A percentile compares a stretch with the other conserved stretches of the same genome.
Evolutionary conservation across 2,113 vertebrate genomes (phyloP).

Genomic region (Chionodraco myersi): DNA sequence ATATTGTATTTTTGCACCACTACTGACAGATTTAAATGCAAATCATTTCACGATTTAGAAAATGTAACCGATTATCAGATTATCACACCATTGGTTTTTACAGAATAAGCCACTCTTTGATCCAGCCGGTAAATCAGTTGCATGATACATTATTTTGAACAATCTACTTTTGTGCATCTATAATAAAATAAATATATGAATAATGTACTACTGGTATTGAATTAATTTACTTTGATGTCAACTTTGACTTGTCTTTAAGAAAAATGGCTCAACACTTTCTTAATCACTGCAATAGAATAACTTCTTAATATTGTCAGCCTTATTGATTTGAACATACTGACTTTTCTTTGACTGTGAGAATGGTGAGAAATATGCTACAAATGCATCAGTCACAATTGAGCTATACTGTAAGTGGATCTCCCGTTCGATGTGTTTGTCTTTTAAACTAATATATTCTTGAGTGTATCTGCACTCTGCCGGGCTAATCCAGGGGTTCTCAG

Average conservation of each 20-base stretch:
- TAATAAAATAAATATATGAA: too few relatives aligned
- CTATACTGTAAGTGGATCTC: constrained; percentile 9
- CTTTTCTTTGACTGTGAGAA: background rate
- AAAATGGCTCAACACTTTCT: background rate
- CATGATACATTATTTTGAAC: too few relatives aligned
- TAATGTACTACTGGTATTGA: too few relatives aligned
- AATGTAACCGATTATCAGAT: background rate
- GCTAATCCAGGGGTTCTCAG: constrained; percentile 54
- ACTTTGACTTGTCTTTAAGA: background rate
- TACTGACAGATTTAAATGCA: background rate
- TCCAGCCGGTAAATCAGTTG: too few relatives aligned
- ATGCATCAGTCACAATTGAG: constrained; percentile 10
- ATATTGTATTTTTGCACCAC: background rate
- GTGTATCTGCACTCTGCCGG: constrained; percentile 50
- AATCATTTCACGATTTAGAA: background rate
- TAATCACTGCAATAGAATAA: background rate
- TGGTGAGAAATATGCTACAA: constrained; percentile 2
- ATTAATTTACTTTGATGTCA: background rate
- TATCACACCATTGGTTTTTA: background rate
- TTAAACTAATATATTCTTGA: constrained; percentile 37
- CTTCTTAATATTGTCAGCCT: background rate
- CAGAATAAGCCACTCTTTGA: background rate
- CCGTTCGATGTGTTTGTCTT: constrained; percentile 31
- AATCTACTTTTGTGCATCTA: background rate
- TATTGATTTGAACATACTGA: background rate